These are phyloP conservation scores for Aphis gossypii DNA, from an alignment of 1,140 invertebrate species.

Conservation along the genomic window DNA sequence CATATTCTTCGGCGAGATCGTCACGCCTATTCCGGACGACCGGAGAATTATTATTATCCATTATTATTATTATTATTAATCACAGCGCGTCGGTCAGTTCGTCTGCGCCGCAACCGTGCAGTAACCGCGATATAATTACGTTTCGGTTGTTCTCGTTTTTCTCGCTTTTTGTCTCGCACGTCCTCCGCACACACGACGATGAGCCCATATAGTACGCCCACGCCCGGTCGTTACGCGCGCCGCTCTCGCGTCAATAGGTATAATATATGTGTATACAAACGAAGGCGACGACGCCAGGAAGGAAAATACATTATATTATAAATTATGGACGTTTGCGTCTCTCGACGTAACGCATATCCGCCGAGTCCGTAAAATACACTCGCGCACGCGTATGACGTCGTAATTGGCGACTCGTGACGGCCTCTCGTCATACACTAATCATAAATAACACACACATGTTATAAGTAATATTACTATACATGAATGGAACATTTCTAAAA, in stretches of 20 bases:
- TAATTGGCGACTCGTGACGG: not conserved
- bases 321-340: not conserved
- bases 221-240: slow-evolving; percentile 34
- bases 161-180: not conserved
- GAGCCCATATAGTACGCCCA: not conserved
- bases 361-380: not conserved
- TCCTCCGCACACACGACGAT: not conserved
- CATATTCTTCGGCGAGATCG: not conserved
- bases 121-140: slow-evolving; percentile 16
- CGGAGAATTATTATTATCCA: not conserved
- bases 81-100: not conserved
- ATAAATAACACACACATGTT: not conserved
- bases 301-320: not conserved
- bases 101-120: not conserved
- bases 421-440: not conserved
- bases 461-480: not conserved
- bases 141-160: slow-evolving; percentile 14
- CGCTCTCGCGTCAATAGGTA: not conserved
- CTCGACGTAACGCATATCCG: not conserved
- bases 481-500: not conserved
- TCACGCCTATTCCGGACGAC: slow-evolving; percentile 7
- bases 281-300: not conserved
- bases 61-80: slow-evolving; percentile 25
- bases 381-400: not conserved
- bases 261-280: not conserved